A percentile compares a stretch with the other conserved stretches of the same genome.
Conservation (phyloP, 2,113 vertebrate genomes). For the Mormoops blainvillei region DNA sequence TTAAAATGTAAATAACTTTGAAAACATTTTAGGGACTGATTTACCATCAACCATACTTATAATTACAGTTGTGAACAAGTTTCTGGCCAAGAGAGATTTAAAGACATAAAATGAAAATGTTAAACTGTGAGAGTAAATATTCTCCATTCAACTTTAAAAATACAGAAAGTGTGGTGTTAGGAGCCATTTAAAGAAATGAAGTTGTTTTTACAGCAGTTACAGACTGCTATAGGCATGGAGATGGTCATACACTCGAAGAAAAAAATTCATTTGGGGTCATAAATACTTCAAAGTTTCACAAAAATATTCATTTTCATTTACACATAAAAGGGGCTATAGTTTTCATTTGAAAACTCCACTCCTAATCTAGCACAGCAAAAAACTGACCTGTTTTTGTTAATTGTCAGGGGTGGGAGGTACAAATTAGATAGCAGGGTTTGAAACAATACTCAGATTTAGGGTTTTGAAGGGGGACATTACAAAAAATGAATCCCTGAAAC, state of each 20-base stretch:
- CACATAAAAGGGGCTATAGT: neutral
- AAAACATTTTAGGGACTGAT: constrained; percentile 31
- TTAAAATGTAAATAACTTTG: constrained; percentile 54
- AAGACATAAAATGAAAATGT: constrained; percentile 39
- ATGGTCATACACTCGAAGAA: neutral
- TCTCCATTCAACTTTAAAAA: neutral
- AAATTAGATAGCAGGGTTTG: neutral
- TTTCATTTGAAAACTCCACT: neutral
- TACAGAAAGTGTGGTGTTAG: neutral
- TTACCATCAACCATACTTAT: constrained; percentile 29
- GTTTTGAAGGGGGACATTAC: neutral
- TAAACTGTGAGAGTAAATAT: neutral
- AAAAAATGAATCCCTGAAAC: neutral
- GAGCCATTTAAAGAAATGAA: neutral
- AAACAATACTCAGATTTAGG: neutral
- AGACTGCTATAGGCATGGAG: neutral
- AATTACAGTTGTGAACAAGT: constrained; percentile 27
- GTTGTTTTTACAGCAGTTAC: neutral
- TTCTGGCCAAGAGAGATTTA: constrained; percentile 20
- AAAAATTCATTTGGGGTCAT: neutral
- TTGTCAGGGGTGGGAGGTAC: neutral
- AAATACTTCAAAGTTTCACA: neutral
- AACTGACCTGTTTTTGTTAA: neutral
- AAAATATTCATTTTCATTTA: neutral
- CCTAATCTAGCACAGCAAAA: neutral